Base-by-base conservation (phyloP, 2,888 invertebrate genomes). In the Drosophila setosimentum region DNA sequence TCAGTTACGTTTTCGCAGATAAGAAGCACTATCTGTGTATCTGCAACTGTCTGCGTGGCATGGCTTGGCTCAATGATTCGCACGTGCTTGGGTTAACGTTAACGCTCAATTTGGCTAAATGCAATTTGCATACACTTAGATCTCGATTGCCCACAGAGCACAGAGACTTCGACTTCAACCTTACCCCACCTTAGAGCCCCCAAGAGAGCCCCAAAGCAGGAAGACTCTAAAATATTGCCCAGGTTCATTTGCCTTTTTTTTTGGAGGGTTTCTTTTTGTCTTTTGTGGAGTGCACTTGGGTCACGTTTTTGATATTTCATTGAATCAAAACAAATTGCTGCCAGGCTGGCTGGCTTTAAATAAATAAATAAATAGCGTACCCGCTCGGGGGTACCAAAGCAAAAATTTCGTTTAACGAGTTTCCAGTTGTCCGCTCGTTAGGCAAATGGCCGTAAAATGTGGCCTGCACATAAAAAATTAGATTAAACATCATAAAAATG, bases 241-340 rank as follows among this genome's bases (percentile, higher is more conserved):
- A 68, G 54, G 53, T 79, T 78, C 40, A 73, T 83, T 83, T 75
- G 51, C 63, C 64, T 53, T 55, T 78, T 73, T 21, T 30, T 70
- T 21, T 2, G 3, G 30, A 54, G 42, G 33, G 45, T 16, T 21
- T 49, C 21, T 33, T 50, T 67, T 58, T 64, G 32, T 32, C 54
- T 55, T 51, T 60, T 50, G 67, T 45, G 62, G 58, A 71, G 67
- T 79, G 72, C 74, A 82, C 75, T 86, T 74, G 80, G 87, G 87
- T 87, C 87, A 87, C 87, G 87, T 87, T 87, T 90, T 79, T 90
- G 89, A 86, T 90, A 87, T 87, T 87, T 88, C 89, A 87, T 88
- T 88, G 90, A 89, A 87, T 87, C 87, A 90, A 90, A 87, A 87
- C 87, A 87, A 87, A 87, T 87, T 88, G 87, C 87, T 76, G 63